Base-by-base conservation (phyloP, 1,140 invertebrate species). In the Trichogramma pretiosum region DNA sequence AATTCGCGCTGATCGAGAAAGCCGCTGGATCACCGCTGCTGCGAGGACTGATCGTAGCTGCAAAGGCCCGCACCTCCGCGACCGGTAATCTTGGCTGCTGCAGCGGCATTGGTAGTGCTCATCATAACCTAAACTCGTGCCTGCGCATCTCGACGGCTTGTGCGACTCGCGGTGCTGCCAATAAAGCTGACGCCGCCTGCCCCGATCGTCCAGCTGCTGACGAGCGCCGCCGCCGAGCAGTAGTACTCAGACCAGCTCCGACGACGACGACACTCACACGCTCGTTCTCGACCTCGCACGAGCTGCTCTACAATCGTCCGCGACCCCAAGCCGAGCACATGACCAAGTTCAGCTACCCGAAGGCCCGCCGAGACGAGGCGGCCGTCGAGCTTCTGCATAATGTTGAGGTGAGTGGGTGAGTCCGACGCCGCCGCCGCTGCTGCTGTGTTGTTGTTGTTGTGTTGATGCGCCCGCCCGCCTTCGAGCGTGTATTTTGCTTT, bases 331-430 rank as follows among this genome's bases (percentile, higher is more conserved):
- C n/a, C n/a, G n/a, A n/a, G n/a, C n/a, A n/a, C n/a, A 16, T 34
- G 59, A 60, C 55, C 28, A 66, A 62, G 38, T 70, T 73, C 47
- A 47, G 72, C 22, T 96, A 95, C 73, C 92, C 92, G 2, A 66
- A 76, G 47, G 81, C 80, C 36, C 68, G 82, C 46, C 77, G 89
- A 54, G 89, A 94, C 68, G 85, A 88, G 51, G 72, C 74, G 40
- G 74, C 87, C 36, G 67, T 82, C 24, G 92, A 96, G 52, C 77
- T 83, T 59, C 88, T 86, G 67, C 86, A 91, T 74, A 90, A 89
- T 30, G 74, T 74, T 30, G 80, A 90, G 79, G 89, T 92, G 75
- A 69, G 57, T 14, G n/a, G n/a, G n/a, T n/a, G n/a, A n/a, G n/a
- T n/a, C n/a, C n/a, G n/a, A n/a, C n/a, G n/a, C n/a, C n/a, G n/a